Conservation (phyloP, 2,888 invertebrate genomes). For the Agonum fuliginosum region DNA sequence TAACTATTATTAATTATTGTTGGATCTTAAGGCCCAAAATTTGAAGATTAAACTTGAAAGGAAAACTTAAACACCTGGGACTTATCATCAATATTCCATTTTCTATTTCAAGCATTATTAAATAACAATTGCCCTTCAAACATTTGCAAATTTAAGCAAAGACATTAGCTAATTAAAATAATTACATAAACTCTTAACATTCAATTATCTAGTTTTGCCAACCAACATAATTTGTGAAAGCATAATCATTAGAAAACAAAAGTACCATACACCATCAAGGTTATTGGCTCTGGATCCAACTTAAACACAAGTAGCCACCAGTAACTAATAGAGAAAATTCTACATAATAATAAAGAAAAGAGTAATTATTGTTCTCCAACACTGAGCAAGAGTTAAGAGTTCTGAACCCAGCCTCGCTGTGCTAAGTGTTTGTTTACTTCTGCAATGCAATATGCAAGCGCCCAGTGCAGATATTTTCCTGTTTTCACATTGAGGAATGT, state of each 20-base stretch:
- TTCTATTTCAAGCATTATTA: too few relatives aligned
- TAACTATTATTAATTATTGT: too few relatives aligned
- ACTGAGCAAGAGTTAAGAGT: background rate
- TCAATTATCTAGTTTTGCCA: background rate
- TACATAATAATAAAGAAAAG: background rate
- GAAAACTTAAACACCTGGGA: too few relatives aligned
- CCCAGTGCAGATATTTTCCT: background rate
- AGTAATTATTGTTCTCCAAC: background rate
- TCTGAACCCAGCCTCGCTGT: background rate
- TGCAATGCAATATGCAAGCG: background rate
- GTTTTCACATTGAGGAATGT: conserved; percentile 20
- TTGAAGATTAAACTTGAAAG: too few relatives aligned
- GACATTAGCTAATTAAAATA: background rate
- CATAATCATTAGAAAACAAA: background rate
- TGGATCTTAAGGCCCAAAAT: too few relatives aligned
- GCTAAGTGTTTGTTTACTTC: background rate
- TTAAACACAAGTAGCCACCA: background rate
- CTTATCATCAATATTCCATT: too few relatives aligned
- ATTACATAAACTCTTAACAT: background rate
- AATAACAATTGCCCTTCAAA: too few relatives aligned
- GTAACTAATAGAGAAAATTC: background rate
- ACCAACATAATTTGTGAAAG: conserved; percentile 10
- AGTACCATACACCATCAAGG: background rate
- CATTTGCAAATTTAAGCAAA: too few relatives aligned
- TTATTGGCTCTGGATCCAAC: too few relatives aligned